Base-by-base conservation (phyloP, 2,113 vertebrate species). In the Tamias sibiricus region DNA sequence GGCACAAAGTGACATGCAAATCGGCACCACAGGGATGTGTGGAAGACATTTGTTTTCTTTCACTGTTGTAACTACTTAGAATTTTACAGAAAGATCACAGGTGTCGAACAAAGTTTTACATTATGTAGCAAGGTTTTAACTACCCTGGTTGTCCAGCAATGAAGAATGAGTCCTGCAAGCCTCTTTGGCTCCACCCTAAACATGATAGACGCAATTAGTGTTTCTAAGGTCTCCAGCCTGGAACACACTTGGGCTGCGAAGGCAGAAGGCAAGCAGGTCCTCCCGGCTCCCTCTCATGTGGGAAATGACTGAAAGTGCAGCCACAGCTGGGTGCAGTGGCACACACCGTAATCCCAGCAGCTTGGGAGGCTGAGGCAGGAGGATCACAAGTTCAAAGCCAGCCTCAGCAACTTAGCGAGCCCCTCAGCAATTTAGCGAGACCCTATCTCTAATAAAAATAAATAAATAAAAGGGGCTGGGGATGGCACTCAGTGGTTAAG, bases 11-110 rank as follows among this genome's bases (percentile, higher is more conserved):
- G 24, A 66, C 1, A 0, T 40, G 28, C 20, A 35, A 82, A 66
- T 62, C 35, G 59, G n/a, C 1, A 28, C 47, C 72, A 59, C 2
- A 19, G 26, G 16, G 87, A 28, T 35, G 30, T 52, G 14, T 9
- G 2, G 13, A 83, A 30, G 12, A 17, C 35, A 49, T 49, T 49
- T 49, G 10, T 49, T 82, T 77, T 52, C 71, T 71, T 82, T 95
- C 72, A 6, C 4, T 57, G 6, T 35, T 16, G 87, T 87, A 92
- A 72, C 72, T 91, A 47, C 81, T 94, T 77, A 59, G 64, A 83
- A 71, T 76, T 87, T 79, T 68, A 83, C 57, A 87, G 69, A 84
- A 10, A 77, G 47, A 83, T 80, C 57, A 87, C 57, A 94, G 86
- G 32, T 79, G 32, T 54, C 92, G 79, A 64, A 19, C 40, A 44